phyloP scores from a whole-genome alignment of 2,113 vertebrate genomes.

The Cephalophus harveyi region DNA sequence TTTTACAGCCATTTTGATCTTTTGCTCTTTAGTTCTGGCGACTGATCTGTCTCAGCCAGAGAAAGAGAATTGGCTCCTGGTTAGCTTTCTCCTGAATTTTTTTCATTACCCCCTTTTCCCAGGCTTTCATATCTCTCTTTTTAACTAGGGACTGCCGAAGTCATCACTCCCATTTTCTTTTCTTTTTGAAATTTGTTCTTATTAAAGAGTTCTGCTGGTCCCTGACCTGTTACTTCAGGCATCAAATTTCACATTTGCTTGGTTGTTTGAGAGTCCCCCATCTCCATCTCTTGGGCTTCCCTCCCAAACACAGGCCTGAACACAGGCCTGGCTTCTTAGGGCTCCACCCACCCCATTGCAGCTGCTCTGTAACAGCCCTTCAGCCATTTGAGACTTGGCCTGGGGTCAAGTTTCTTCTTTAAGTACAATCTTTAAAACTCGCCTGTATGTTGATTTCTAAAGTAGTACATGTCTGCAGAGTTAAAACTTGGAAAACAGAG shows the following conservation, averaged over 20 bases:
- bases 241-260: not conserved
- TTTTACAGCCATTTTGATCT: not conserved
- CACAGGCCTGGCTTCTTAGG: not conserved
- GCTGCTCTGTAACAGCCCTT: not conserved
- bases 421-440: not conserved
- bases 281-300: not conserved
- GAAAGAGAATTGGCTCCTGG: not conserved
- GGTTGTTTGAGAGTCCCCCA: not conserved
- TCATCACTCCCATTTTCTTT: not conserved
- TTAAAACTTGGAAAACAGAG: not conserved
- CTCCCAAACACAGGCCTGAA: not conserved
- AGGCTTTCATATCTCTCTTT: not conserved
- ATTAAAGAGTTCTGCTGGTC: not conserved
- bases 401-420: not conserved
- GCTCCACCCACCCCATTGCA: not conserved
- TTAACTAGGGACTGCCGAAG: not conserved
- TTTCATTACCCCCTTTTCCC: not conserved
- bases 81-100: not conserved
- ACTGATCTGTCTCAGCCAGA: not conserved
- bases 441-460: constrained; percentile 1
- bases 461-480: not conserved
- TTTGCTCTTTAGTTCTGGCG: not conserved
- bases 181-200: not conserved
- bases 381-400: not conserved
- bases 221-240: not conserved